Conservation (phyloP, 2,113 vertebrate species). For the Pollachius pollachius region DNA sequence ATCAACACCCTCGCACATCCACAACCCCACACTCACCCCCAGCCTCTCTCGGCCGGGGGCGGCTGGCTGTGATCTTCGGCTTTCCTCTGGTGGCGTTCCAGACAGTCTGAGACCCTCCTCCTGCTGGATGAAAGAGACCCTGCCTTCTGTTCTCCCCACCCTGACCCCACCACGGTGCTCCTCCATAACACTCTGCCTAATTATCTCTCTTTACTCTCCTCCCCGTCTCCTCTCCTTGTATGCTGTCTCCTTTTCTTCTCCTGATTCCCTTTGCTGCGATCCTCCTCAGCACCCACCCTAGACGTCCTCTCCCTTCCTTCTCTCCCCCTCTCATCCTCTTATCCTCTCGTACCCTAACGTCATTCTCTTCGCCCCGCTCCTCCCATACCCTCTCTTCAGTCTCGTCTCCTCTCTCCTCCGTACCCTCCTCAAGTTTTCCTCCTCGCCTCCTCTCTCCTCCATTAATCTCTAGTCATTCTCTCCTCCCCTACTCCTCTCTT, state of each 20-base stretch:
- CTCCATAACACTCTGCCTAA: neutral
- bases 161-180: no score
- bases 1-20: neutral
- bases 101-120: neutral
- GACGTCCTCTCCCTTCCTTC: constrained; percentile 17
- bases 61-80: no score
- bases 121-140: neutral
- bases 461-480: neutral
- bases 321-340: neutral
- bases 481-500: neutral
- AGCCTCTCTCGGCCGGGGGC: no score
- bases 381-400: neutral
- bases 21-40: neutral
- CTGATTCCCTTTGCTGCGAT: neutral
- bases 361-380: neutral
- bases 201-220: neutral
- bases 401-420: neutral
- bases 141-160: no score
- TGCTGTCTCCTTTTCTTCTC: neutral
- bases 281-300: constrained; percentile 29
- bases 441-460: neutral
- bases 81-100: no score
- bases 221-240: neutral
- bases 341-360: neutral
- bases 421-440: neutral